Percentiles rank a stretch among this genome's conserved stretches.
Conservation (phyloP, 2,113 vertebrate genomes). For the Coptodon rendalli region DNA sequence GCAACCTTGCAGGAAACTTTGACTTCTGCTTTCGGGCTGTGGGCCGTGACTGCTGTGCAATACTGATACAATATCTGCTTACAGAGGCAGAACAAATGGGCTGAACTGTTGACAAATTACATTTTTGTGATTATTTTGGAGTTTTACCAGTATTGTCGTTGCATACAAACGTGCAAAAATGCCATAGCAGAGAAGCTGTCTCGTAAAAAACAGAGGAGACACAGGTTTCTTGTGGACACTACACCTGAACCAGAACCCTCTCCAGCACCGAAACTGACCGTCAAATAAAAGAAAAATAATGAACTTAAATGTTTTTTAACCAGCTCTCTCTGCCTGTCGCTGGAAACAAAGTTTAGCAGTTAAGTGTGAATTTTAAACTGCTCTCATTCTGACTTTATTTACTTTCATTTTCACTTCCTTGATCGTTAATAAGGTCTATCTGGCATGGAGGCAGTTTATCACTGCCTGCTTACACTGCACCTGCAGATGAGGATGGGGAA, state of each 20-base stretch:
- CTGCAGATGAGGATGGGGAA: neutral
- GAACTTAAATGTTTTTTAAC: neutral
- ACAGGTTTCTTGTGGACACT: neutral
- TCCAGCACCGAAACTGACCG: neutral
- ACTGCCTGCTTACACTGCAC: neutral
- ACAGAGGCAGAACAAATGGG: neutral
- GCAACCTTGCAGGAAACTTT: neutral
- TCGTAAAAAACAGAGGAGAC: neutral
- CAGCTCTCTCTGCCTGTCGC: neutral
- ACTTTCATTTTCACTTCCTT: conserved; percentile 10
- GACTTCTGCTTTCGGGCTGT: conserved; percentile 10
- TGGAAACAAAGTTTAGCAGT: conserved; percentile 12
- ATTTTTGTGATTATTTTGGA: neutral
- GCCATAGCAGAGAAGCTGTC: neutral
- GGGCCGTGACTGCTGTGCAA: neutral
- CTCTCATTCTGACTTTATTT: neutral
- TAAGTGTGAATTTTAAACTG: conserved; percentile 14
- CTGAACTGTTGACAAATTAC: neutral
- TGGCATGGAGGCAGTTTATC: neutral
- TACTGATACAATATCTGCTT: neutral
- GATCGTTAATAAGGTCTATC: neutral
- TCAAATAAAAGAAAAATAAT: neutral
- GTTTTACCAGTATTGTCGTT: neutral
- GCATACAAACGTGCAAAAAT: neutral
- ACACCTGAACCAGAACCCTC: neutral